Percentiles rank a stretch among this genome's conserved stretches.
Conservation (phyloP, 2,888 invertebrate species). For the Augiades crinisus region DNA sequence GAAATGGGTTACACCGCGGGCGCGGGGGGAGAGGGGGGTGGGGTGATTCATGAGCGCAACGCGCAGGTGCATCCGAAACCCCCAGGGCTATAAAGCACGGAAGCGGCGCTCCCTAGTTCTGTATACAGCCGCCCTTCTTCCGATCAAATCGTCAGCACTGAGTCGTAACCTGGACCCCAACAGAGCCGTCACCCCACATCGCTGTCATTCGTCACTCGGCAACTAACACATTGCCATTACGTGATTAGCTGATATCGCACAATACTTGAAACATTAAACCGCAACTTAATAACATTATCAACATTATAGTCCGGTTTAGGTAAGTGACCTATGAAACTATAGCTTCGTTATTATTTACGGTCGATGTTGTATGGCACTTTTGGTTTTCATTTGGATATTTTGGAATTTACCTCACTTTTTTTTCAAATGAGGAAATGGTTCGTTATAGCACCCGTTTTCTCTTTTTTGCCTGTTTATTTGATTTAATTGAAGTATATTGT, state of each 20-base stretch:
- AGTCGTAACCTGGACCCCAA: neutral
- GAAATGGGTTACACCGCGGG: conserved; percentile 26
- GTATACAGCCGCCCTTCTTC: conserved; percentile 20
- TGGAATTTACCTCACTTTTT: neutral
- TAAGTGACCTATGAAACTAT: conserved; percentile 16
- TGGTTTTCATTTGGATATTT: neutral
- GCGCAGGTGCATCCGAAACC: conserved; percentile 68
- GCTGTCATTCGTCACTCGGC: conserved; percentile 13
- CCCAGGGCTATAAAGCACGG: conserved; percentile 33
- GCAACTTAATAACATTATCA: conserved; percentile 19
- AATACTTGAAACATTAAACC: conserved; percentile 21
- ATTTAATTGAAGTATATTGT: neutral
- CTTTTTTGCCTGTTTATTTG: neutral
- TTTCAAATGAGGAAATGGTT: neutral
- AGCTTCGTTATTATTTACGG: conserved; percentile 19
- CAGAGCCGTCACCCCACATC: neutral
- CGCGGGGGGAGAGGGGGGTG: conserved; percentile 39
- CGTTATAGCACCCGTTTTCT: neutral
- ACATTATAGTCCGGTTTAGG: conserved; percentile 23
- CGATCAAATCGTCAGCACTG: conserved; percentile 8
- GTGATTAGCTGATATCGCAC: conserved; percentile 19
- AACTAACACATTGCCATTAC: conserved; percentile 33
- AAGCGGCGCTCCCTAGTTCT: conserved; percentile 28
- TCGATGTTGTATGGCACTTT: conserved; percentile 20
- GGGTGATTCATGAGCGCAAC: conserved; percentile 53